Evolutionary conservation across 2,113 vertebrate species (phyloP).

Genomic region (Brachyistius frenatus): DNA sequence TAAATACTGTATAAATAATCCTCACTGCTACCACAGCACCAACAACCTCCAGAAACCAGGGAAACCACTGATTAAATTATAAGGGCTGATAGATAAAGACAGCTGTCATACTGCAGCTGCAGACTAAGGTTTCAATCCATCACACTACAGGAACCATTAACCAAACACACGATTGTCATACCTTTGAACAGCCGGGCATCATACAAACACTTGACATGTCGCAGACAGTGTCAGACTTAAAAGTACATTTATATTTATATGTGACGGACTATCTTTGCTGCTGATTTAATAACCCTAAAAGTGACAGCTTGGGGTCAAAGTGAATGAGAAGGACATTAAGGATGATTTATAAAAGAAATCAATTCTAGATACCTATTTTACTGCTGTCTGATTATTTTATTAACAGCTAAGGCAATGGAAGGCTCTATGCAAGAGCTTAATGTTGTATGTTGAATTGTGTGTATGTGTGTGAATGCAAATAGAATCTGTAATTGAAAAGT

Average conservation of each 20-base stretch:
- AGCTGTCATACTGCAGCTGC: too few species aligned
- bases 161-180: neutral
- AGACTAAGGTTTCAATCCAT: too few species aligned
- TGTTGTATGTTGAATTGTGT: neutral
- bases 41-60: too few species aligned
- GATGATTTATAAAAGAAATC: constrained; percentile 17
- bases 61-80: too few species aligned
- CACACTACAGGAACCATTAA: too few species aligned
- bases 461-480: constrained; percentile 13
- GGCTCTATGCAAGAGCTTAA: constrained; percentile 11
- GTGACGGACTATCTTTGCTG: neutral
- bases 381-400: constrained; percentile 14
- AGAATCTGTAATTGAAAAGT: neutral
- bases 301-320: constrained; percentile 43
- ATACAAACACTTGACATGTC: neutral
- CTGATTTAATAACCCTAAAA: neutral
- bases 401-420: constrained; percentile 5
- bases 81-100: too few species aligned
- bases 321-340: constrained; percentile 10
- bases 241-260: neutral
- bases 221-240: neutral
- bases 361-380: constrained; percentile 36
- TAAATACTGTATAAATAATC: too few species aligned
- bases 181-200: neutral
- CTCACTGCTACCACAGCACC: too few species aligned